Base-by-base conservation (phyloP, 2,113 vertebrate genomes). In the Myanophis thanlyinensis region DNA sequence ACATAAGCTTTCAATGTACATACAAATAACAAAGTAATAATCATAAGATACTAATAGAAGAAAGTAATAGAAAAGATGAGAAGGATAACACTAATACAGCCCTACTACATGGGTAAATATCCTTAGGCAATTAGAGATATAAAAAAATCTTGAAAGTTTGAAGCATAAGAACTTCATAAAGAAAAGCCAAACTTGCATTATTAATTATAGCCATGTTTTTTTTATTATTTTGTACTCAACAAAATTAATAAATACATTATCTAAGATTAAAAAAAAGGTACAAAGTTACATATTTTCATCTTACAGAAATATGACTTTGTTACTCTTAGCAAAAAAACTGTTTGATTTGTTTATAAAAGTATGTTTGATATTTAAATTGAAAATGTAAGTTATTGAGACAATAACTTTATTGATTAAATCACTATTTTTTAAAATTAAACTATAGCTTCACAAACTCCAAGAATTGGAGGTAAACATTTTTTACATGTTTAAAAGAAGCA, bases 241-340 rank as follows among this genome's bases (percentile, higher is more conserved):
- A 97, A 97, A 97, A 97, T 96, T 97, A 94, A 98, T 97, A 98
- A 98, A 98, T 97, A 97, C 97, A 97, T 96, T 46, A 95, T 96
- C 96, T 96, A 97, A 92, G 92, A 97, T 96, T n/a, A n/a, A n/a
- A 73, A 73, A 73, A 18, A 73, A 18, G 12, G 12, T 73, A 73
- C n/a, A 67, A 30, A 35, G 1, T n/a, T 73, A 35, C 30, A 15
- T n/a, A 35, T 67, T 67, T 67, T 35, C 62, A n/a, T 67, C 62
- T 67, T n/a, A n/a, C 12, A 67, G 30, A 67, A 67, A 67, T 67
- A n/a, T n/a, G 4, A 13, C 30, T 30, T 62, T 62, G 56, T 62
- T 27, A 30, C 27, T 62, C 56, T 25, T 59, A 30, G 9, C 27
- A 62, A 3, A 67, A 12, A n/a, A n/a, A 35, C 1, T 67, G 4